phyloP scores from a whole-genome alignment of 2,113 vertebrate genomes.

The Pachyramphus minor region DNA sequence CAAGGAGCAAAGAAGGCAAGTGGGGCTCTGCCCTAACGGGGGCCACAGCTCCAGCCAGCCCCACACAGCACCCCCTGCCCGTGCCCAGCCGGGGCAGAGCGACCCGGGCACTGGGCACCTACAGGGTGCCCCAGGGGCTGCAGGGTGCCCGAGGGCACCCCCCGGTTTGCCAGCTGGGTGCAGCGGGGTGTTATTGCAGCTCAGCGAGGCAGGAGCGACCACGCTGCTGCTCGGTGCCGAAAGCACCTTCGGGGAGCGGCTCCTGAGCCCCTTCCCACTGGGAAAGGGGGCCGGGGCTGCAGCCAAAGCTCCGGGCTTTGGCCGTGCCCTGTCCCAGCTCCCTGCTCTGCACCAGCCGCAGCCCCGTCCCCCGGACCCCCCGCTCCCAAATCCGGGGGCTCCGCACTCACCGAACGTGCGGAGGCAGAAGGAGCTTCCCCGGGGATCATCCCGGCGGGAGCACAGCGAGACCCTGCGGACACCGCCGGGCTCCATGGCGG shows the following conservation, averaged over 20 bases:
- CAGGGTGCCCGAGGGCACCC: background rate
- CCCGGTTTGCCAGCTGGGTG: fast-evolving
- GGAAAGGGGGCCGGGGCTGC: too few relatives aligned
- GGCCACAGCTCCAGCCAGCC: background rate
- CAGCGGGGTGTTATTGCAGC: background rate
- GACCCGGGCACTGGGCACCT: fast-evolving
- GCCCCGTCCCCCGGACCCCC: background rate
- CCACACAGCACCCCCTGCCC: background rate
- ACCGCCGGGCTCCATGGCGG: conserved; percentile 61
- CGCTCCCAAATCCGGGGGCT: background rate
- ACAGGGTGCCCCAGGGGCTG: background rate
- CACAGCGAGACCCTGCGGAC: conserved; percentile 46
- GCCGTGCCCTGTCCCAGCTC: background rate
- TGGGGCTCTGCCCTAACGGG: fast-evolving
- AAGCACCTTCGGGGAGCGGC: background rate
- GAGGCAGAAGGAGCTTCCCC: conserved; percentile 69
- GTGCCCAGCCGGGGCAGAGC: background rate
- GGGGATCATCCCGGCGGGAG: conserved; percentile 26
- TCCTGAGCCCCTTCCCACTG: background rate
- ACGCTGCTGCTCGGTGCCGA: fast-evolving
- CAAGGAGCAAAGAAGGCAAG: background rate
- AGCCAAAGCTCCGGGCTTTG: fast-evolving
- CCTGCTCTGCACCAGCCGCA: fast-evolving
- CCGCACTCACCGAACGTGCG: conserved; percentile 78
- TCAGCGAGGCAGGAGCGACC: background rate